phyloP scores from a whole-genome alignment of 1,140 invertebrate species.

The Archivesica marissinica region DNA sequence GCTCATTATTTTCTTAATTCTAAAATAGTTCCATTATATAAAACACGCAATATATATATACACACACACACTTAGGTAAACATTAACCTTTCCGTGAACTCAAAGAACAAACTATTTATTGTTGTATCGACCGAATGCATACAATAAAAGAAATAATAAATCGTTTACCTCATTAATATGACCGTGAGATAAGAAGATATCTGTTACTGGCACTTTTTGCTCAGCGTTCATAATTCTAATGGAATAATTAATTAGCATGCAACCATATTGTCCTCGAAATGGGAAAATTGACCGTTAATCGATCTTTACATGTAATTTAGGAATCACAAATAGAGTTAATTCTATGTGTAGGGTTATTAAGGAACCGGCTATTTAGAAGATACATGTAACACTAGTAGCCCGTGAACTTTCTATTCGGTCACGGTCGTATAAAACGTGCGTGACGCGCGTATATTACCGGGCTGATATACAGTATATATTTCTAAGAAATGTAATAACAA shows the following conservation, averaged over 20 bases:
- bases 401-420: neutral
- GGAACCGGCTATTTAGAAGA: neutral
- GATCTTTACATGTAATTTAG: conserved; percentile 20
- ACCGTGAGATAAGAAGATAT: neutral
- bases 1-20: too few relatives aligned
- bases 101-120: neutral
- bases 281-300: conserved; percentile 2
- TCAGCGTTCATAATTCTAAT: neutral
- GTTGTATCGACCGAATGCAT: neutral
- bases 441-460: neutral
- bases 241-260: conserved; percentile 19
- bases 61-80: too few relatives aligned
- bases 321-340: neutral
- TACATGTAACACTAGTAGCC: neutral
- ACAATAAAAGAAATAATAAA: neutral
- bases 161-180: neutral
- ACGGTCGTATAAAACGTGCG: neutral
- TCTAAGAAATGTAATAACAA: too few relatives aligned
- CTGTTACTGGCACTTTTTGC: neutral
- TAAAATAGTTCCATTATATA: too few relatives aligned
- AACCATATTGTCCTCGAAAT: conserved; percentile 1
- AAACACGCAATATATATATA: too few relatives aligned
- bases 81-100: neutral
- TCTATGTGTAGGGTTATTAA: neutral
- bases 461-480: neutral